These are phyloP conservation scores for Amblyornis subalaris DNA, from an alignment of 2,113 vertebrate species.

Conservation along the genomic window DNA sequence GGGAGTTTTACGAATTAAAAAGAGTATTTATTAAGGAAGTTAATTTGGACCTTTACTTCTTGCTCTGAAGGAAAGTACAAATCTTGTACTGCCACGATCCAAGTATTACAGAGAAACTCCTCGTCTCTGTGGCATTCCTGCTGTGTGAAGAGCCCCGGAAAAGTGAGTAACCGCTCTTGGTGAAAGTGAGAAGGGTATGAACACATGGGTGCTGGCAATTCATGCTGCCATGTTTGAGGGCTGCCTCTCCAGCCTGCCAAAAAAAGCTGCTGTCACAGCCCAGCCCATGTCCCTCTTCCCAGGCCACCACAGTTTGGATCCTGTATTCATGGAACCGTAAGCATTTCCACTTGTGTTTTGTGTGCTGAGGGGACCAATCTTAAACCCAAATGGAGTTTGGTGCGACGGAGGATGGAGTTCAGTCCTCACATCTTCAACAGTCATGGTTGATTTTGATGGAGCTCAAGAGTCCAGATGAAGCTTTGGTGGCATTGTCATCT, in stretches of 20 bases:
- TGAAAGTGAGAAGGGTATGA: neutral
- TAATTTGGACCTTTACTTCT: neutral
- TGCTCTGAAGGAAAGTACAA: neutral
- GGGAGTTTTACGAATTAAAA: neutral
- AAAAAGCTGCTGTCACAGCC: neutral
- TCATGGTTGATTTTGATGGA: neutral
- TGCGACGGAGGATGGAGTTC: neutral
- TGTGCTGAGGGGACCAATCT: neutral
- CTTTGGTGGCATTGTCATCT: neutral
- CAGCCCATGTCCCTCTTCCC: neutral
- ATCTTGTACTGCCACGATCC: neutral
- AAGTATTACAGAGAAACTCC: neutral
- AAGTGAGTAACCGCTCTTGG: neutral
- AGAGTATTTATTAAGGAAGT: neutral
- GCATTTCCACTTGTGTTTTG: neutral
- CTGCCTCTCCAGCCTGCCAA: neutral
- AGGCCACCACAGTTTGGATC: neutral
- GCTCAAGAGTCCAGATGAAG: neutral
- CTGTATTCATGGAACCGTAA: neutral
- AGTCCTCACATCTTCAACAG: neutral
- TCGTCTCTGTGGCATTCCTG: neutral
- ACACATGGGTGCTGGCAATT: neutral
- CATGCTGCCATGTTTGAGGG: neutral
- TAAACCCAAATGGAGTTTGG: rapidly evolving
- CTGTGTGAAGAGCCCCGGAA: neutral